Conservation (phyloP, 2,113 vertebrate genomes). For the Otus sunia region DNA sequence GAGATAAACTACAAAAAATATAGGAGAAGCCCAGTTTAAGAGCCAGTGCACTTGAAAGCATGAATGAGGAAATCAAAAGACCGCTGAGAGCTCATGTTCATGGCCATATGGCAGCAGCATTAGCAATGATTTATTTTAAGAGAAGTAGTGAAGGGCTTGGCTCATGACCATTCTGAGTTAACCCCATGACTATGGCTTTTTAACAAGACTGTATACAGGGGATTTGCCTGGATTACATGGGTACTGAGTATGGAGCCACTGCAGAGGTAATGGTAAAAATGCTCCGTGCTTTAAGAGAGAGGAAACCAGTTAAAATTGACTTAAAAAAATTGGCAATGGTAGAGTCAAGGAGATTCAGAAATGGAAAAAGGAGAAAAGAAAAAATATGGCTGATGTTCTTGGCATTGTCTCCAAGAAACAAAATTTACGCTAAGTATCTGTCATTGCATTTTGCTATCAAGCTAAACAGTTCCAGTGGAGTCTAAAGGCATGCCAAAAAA, state of each 20-base stretch:
- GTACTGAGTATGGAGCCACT: not conserved
- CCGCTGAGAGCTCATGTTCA: not conserved
- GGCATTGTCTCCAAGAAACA: not conserved
- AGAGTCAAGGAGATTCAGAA: not conserved
- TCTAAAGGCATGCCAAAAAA: constrained; percentile 1
- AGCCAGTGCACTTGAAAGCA: not conserved
- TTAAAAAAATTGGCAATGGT: not conserved
- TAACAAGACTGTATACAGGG: not conserved
- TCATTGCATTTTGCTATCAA: constrained; percentile 19
- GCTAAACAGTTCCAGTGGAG: constrained; percentile 16
- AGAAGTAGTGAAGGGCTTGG: not conserved
- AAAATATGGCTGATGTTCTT: constrained; percentile 13
- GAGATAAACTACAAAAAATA: not conserved
- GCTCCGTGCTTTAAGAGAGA: not conserved
- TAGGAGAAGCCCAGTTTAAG: not conserved
- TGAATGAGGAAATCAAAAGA: not conserved
- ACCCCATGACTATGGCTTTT: not conserved
- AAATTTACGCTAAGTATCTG: not conserved
- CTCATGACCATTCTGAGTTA: not conserved
- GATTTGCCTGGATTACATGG: not conserved
- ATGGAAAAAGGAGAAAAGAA: not conserved
- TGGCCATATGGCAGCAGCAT: constrained; percentile 31
- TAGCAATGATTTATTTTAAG: constrained; percentile 28
- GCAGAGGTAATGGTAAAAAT: not conserved
- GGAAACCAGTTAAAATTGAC: not conserved